Evolutionary conservation across 2,113 vertebrate genomes (phyloP), one percentile per base, ranked within the genome.

Genomic region (Eublepharis macularius): DNA sequence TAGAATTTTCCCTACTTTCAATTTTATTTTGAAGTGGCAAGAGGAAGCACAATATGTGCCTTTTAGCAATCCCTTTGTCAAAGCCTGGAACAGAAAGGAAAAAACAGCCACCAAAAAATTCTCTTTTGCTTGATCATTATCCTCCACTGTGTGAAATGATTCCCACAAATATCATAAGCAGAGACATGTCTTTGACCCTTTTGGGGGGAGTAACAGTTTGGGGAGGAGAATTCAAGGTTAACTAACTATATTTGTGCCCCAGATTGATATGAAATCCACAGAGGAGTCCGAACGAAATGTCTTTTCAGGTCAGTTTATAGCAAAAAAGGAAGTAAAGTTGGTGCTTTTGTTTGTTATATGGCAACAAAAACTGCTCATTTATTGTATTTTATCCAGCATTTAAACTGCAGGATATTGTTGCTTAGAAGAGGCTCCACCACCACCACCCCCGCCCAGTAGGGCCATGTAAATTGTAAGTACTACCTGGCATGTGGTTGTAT

Each of bases 51-150:
- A 66, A n/a, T 6, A 41, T 29, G 6, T 12, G 7, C 12, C 41
- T 51, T 63, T 76, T 26, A 51, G 41, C 43, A 84, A 70, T n/a
- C 32, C 39, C 3, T 75, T 29, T 24, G 36, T 41, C 73, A 13
- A 69, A 6, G 66, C 0, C 43, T n/a, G 24, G 69, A 2, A 0
- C 76, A 41, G 49, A 68, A 85, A 41, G 49, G 63, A 85, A 32
- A 4, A 65, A 81, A 86, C 83, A 75, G 57, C 85, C 70, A 24
- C 76, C 43, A 43, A 17, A 75, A 88, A 93, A 90, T 93, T 24
- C 26, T 90, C 82, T 78, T 79, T 75, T 83, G 17, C 45, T 69
- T 76, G 45, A 13, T 36, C 14, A 29, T 24, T 47, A 6, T n/a
- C 2, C 57, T 10, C 82, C 79, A 90, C 60, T 66, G 70, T 86